A percentile compares a stretch with the other conserved stretches of the same genome.
phyloP scores from a whole-genome alignment of 2,113 vertebrate species.

The Heterochromis multidens region DNA sequence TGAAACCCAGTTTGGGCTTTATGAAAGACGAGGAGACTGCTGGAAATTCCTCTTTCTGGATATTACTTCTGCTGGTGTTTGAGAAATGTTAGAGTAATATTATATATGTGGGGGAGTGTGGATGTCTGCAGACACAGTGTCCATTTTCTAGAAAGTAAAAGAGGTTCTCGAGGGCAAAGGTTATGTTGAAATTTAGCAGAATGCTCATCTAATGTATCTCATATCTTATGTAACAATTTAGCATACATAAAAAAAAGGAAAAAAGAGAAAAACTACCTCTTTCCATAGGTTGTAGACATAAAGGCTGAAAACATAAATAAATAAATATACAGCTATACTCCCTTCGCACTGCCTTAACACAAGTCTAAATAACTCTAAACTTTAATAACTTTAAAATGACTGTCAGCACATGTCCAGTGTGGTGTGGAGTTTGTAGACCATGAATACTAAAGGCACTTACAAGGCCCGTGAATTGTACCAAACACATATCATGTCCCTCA shows the following conservation, averaged over 20 bases:
- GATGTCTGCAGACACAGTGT: background rate
- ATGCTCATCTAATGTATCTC: background rate
- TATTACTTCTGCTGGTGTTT: background rate
- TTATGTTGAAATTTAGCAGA: background rate
- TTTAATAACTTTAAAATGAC: slow-evolving; percentile 56
- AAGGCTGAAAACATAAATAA: slow-evolving; percentile 1
- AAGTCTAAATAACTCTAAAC: slow-evolving; percentile 15
- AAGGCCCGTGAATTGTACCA: slow-evolving; percentile 39
- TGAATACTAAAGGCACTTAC: slow-evolving; percentile 47
- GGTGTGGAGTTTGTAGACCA: slow-evolving; percentile 33
- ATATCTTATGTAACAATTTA: background rate
- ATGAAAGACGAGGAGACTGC: background rate
- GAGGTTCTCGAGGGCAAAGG: background rate
- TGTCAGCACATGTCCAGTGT: slow-evolving; percentile 46
- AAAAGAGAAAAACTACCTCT: background rate
- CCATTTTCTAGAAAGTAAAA: background rate
- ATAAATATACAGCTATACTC: slow-evolving; percentile 26
- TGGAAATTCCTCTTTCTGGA: slow-evolving; percentile 2
- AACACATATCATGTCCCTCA: slow-evolving; percentile 33
- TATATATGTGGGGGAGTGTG: background rate
- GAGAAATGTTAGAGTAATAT: background rate
- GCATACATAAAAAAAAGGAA: background rate
- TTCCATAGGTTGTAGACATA: background rate
- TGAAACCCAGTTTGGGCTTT: slow-evolving; percentile 25
- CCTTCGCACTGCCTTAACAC: background rate